These are phyloP conservation scores for Halichondria panicea DNA, from an alignment of 37 sponge, comb jelly and placozoan genomes.

Conservation along the genomic window DNA sequence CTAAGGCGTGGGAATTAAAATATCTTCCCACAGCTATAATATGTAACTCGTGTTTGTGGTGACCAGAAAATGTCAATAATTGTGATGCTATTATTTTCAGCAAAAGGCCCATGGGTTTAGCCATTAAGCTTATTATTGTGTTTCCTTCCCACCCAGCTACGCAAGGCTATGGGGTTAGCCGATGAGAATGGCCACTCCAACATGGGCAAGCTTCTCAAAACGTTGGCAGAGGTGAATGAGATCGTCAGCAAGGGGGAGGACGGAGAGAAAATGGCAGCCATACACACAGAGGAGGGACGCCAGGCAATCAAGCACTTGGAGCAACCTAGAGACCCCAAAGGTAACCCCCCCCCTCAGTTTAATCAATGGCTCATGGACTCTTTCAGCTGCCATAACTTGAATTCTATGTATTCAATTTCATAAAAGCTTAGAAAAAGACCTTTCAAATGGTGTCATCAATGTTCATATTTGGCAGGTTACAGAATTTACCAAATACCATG, in stretches of 20 bases:
- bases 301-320: neutral
- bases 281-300: conserved; percentile 13
- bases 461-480: neutral
- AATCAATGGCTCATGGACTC: no score
- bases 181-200: conserved; percentile 34
- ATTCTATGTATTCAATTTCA: no score
- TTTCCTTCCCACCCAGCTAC: conserved; percentile 7
- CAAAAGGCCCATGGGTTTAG: no score
- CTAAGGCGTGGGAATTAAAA: no score
- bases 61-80: no score
- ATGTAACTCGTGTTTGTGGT: no score
- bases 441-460: neutral
- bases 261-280: neutral
- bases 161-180: conserved; percentile 31
- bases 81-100: no score
- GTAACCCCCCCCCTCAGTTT: no score
- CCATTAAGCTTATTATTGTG: neutral
- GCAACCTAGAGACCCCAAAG: conserved; percentile 2
- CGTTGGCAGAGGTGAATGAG: conserved; percentile 10
- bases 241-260: neutral
- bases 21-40: no score
- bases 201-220: conserved; percentile 20
- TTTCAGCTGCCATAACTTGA: no score
- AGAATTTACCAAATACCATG: no score
- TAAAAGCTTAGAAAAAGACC: no score